phyloP scores from a whole-genome alignment of 2,888 invertebrate species.

The Nemotelus pantherinus region DNA sequence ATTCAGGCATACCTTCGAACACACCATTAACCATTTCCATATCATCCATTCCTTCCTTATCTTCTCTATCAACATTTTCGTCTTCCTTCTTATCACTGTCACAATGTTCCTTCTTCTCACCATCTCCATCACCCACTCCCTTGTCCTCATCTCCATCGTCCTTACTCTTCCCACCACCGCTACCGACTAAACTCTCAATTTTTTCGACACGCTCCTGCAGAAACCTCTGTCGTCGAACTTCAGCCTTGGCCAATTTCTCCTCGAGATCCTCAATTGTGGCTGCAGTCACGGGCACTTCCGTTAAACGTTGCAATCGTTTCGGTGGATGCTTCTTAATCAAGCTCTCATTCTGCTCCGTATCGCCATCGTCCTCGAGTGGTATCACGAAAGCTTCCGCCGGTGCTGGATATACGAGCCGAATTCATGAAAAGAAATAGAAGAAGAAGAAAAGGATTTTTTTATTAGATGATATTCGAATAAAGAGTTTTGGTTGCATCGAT shows the following conservation, averaged over 20 bases:
- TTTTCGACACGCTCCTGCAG: slow-evolving; percentile 59
- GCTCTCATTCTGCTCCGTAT: slow-evolving; percentile 57
- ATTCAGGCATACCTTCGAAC: background rate
- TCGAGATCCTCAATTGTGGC: slow-evolving; percentile 73
- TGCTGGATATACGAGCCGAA: slow-evolving; percentile 52
- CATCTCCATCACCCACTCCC: slow-evolving; percentile 51
- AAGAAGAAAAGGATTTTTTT: background rate
- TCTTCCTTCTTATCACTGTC: slow-evolving; percentile 39
- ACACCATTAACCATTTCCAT: background rate
- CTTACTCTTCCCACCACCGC: slow-evolving; percentile 65
- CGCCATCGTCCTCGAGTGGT: slow-evolving; percentile 66
- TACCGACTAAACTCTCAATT: slow-evolving; percentile 63
- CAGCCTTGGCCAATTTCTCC: slow-evolving; percentile 78
- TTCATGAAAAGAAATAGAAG: background rate
- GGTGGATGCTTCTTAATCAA: slow-evolving; percentile 72
- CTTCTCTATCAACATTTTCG: background rate
- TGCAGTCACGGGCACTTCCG: slow-evolving; percentile 69
- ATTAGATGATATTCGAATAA: too few species aligned
- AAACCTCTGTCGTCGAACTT: slow-evolving; percentile 71
- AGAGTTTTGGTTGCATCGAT: background rate
- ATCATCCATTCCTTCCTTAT: background rate
- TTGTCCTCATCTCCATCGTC: slow-evolving; percentile 62
- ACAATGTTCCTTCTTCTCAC: slow-evolving; percentile 58
- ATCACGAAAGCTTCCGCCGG: slow-evolving; percentile 72
- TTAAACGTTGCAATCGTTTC: slow-evolving; percentile 72